phyloP scores from a whole-genome alignment of 2,113 vertebrate genomes.

The Myxocyprinus asiaticus region DNA sequence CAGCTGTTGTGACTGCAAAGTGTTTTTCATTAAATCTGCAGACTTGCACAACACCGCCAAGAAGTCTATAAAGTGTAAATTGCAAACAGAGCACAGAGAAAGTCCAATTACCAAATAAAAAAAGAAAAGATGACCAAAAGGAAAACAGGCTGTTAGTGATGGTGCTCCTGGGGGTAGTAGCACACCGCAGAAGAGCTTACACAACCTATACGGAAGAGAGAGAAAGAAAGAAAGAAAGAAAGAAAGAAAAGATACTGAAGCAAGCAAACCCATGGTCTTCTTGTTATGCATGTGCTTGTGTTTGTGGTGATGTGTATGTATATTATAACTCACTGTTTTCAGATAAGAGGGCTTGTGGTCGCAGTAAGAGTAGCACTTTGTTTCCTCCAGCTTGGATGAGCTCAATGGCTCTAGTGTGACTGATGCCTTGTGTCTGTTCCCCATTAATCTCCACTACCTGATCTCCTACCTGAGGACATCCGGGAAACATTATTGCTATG shows the following conservation, averaged over 20 bases:
- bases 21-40: not conserved
- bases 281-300: too few relatives aligned
- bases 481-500: too few relatives aligned
- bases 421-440: conserved; percentile 96
- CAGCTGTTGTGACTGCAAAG: not conserved
- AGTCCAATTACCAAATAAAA: conserved; percentile 60
- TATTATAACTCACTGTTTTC: conserved; percentile 84
- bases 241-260: not conserved
- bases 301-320: too few relatives aligned
- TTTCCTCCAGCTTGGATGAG: conserved; percentile 95
- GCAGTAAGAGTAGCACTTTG: conserved; percentile 89
- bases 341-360: conserved; percentile 89
- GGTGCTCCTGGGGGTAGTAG: conserved; percentile 76
- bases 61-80: conserved; percentile 1
- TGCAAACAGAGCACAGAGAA: conserved; percentile 61
- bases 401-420: conserved; percentile 95
- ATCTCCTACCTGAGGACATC: conserved; percentile 86
- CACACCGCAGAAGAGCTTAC: conserved; percentile 73
- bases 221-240: conserved; percentile 7
- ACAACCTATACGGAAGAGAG: conserved; percentile 64
- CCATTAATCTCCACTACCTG: conserved; percentile 98
- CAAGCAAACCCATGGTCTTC: not conserved
- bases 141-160: conserved; percentile 74
- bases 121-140: too few relatives aligned
- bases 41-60: not conserved